phyloP scores from a whole-genome alignment of 1,140 invertebrate species.

The Meloidogyne floridensis region DNA sequence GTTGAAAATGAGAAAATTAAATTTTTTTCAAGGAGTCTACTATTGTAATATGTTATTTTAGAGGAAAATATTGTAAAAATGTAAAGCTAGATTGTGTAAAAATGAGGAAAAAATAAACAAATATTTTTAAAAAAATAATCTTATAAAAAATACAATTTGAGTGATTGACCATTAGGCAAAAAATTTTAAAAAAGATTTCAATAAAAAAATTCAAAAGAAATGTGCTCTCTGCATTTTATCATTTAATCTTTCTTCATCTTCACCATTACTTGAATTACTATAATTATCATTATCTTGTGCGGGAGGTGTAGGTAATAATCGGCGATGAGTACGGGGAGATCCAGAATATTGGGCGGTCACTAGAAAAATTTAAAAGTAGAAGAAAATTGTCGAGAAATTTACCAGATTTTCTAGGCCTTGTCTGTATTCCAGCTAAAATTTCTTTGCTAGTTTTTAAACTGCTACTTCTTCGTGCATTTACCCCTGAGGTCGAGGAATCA shows the following conservation, averaged over 20 bases:
- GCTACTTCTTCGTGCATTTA: constrained; percentile 10
- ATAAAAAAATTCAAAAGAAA: neutral
- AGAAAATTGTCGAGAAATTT: neutral
- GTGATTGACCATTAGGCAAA: neutral
- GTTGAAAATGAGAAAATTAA: neutral
- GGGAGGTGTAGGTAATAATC: constrained; percentile 43
- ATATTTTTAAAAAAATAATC: neutral
- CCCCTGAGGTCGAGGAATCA: neutral
- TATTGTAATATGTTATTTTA: too few species aligned
- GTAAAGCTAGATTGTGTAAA: constrained; percentile 11
- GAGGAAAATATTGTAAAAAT: neutral
- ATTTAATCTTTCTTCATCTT: constrained; percentile 8
- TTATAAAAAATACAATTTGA: neutral
- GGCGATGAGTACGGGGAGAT: constrained; percentile 45
- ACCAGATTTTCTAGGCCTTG: neutral
- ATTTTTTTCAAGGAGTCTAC: too few species aligned
- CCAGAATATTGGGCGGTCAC: constrained; percentile 7
- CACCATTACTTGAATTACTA: constrained; percentile 16
- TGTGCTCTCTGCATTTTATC: constrained; percentile 14
- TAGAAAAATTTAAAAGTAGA: neutral
- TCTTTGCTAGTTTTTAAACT: constrained; percentile 20
- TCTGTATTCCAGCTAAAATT: neutral
- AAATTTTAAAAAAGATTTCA: neutral
- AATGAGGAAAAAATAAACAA: neutral
- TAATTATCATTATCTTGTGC: constrained; percentile 2